A percentile compares a stretch with the other conserved stretches of the same genome.
Conservation (phyloP, 2,888 invertebrate species). For the Napeogenes sylphis region DNA sequence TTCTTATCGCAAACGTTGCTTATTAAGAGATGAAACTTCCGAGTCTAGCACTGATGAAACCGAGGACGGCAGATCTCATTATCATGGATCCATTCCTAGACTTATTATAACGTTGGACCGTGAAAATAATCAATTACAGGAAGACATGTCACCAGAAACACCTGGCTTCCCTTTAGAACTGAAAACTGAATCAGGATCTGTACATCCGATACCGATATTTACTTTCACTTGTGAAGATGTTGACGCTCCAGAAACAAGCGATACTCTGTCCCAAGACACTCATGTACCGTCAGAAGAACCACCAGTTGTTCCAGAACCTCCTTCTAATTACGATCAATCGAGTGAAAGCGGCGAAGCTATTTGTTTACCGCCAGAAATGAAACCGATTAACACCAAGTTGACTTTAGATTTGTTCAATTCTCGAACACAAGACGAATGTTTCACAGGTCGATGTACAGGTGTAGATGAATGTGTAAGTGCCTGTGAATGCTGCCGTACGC, state of each 20-base stretch:
- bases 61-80: conserved; percentile 56
- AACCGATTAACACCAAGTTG: conserved; percentile 61
- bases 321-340: conserved; percentile 49
- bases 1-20: conserved; percentile 51
- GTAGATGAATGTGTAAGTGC: conserved; percentile 66
- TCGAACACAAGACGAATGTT: conserved; percentile 44
- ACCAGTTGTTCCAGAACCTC: conserved; percentile 52
- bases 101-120: conserved; percentile 65
- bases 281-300: conserved; percentile 41
- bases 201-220: conserved; percentile 61
- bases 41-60: conserved; percentile 70
- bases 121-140: conserved; percentile 61
- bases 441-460: conserved; percentile 58
- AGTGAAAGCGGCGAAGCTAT: conserved; percentile 56
- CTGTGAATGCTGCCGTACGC: conserved; percentile 69
- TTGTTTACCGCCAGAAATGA: conserved; percentile 64
- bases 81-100: conserved; percentile 66
- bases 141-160: conserved; percentile 63
- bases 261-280: conserved; percentile 39
- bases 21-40: conserved; percentile 58
- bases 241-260: conserved; percentile 48
- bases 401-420: conserved; percentile 59
- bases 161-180: conserved; percentile 62
- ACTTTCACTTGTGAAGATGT: conserved; percentile 70
- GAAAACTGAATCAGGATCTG: conserved; percentile 36